Conservation (phyloP, 2,113 vertebrate species). For the Indri indri region DNA sequence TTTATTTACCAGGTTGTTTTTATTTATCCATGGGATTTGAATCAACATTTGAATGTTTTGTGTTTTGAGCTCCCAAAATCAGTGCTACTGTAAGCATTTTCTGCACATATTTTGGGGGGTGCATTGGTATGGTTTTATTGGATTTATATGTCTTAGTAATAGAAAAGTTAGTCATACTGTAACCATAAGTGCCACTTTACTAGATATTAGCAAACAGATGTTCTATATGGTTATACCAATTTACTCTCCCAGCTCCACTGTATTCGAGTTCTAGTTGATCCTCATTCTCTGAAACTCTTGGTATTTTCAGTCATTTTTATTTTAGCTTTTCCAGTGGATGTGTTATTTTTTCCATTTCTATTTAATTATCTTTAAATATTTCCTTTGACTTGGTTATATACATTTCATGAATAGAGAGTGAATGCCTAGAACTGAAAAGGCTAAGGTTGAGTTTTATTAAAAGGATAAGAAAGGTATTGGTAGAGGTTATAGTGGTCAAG, state of each 20-base stretch:
- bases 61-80: background rate
- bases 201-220: background rate
- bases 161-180: background rate
- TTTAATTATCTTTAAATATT: background rate
- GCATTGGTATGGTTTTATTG: background rate
- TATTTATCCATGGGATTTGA: background rate
- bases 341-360: background rate
- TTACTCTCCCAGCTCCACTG: background rate
- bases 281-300: background rate
- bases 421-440: background rate
- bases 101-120: no score
- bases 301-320: background rate
- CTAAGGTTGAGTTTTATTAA: background rate
- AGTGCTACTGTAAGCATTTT: background rate
- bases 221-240: background rate
- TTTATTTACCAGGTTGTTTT: background rate
- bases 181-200: background rate
- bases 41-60: background rate
- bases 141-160: background rate
- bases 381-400: background rate
- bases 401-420: background rate
- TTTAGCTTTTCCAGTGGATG: background rate
- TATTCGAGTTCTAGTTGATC: background rate
- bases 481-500: background rate
- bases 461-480: background rate